Evolutionary conservation across 2,888 invertebrate species (phyloP), one percentile per base, ranked within the genome.

Genomic region (Diadromus collaris): DNA sequence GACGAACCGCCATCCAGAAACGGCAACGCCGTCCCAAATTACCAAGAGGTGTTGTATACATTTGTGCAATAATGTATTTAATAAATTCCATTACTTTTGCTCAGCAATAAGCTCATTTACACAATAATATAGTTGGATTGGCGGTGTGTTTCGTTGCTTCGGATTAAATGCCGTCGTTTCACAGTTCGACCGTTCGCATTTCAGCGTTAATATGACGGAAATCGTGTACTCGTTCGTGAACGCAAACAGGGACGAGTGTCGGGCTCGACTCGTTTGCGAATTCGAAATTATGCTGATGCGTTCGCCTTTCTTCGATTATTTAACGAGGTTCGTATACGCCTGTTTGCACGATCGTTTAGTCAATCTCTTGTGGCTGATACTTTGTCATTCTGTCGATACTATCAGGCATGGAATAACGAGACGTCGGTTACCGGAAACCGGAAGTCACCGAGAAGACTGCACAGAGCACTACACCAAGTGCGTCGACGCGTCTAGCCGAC

Each of bases 251-350:
- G 67, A 81, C 60, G 68, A 78, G 9, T 83, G 83, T 51, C 82
- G 74, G 6, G 63, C 77, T 4, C 78, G 76, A 69, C 70, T 81
- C 41, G 60, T 80, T 24, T 83, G 83, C 56, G 80, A 83, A 56
- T 65, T 83, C 19, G 76, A 82, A 34, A 63, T 9, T 19, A 60
- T 74, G 27, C 5, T 82, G 6, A 54, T 73, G 54, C 48, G n/a
- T 29, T 80, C 80, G 1, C 71, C 82, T 10, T 61, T 75, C n/a
- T 71, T 71, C 21, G 29, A 68, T 73, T 70, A 70, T 73, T 67
- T 76, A 24, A 63, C 46, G 58, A 80, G 77, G 80, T 80, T 63
- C 32, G 64, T 56, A 56, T 56, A n/a, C 24, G 16, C 6, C n/a
- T 3, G 1, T 4, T 63, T 44, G 27, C 21, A 63, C 6, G n/a